Percentiles rank a stretch among this genome's conserved stretches.
Conservation (phyloP, 2,888 invertebrate species). For the Sinodicranocentrus sp. region DNA sequence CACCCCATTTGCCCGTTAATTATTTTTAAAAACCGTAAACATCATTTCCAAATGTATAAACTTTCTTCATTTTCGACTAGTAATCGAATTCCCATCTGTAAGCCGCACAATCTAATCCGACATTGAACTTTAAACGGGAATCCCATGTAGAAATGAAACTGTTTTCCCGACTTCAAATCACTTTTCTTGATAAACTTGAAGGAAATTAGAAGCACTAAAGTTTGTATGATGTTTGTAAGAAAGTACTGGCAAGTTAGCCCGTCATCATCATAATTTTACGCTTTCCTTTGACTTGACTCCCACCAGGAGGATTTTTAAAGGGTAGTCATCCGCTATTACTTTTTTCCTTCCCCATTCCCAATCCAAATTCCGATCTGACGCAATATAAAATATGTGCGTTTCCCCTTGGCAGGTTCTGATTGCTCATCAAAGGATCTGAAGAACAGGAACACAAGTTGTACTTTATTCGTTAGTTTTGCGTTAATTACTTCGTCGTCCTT, state of each 20-base stretch:
- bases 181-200: too few species aligned
- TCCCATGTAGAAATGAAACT: too few species aligned
- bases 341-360: neutral
- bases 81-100: too few species aligned
- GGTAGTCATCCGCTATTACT: neutral
- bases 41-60: too few species aligned
- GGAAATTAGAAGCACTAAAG: slow-evolving; percentile 52
- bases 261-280: slow-evolving; percentile 34
- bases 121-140: too few species aligned
- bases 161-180: too few species aligned
- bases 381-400: neutral
- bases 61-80: too few species aligned
- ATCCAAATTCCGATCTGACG: too few species aligned
- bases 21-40: too few species aligned
- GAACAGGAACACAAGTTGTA: neutral
- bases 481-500: slow-evolving; percentile 12
- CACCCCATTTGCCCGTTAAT: too few species aligned
- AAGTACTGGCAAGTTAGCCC: neutral
- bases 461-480: slow-evolving; percentile 20
- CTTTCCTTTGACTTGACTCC: slow-evolving; percentile 46
- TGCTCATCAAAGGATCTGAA: neutral
- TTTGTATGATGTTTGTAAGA: neutral
- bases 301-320: neutral
- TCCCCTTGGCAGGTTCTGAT: neutral
- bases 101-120: too few species aligned